A percentile compares a stretch with the other conserved stretches of the same genome.
Evolutionary conservation across 2,888 invertebrate species (phyloP).

Genomic region (Dynastes tityus): DNA sequence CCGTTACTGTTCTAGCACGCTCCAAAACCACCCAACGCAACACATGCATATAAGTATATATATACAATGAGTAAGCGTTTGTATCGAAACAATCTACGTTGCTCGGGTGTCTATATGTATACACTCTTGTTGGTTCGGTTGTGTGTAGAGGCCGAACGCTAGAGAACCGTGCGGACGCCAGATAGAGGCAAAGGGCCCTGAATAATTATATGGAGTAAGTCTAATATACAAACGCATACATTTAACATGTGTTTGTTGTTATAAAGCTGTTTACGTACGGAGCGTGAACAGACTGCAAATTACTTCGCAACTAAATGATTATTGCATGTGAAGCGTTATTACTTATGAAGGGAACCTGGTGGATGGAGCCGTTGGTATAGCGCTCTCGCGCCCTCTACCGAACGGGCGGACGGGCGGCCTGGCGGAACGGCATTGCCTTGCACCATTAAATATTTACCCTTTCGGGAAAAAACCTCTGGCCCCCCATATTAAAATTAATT

Average conservation of each 20-base stretch:
- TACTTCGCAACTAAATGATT: constrained; percentile 68
- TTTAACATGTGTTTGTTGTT: constrained; percentile 64
- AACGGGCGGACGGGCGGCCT: not conserved
- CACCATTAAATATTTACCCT: constrained; percentile 68
- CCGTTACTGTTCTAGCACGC: not conserved
- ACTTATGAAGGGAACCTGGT: constrained; percentile 64
- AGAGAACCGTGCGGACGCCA: not conserved
- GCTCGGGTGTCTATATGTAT: too few relatives aligned
- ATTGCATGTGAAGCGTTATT: constrained; percentile 68
- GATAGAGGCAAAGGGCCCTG: constrained; percentile 43
- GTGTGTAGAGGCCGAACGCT: constrained; percentile 3
- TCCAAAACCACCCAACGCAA: too few relatives aligned
- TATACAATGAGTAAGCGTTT: constrained; percentile 5
- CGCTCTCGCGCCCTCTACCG: constrained; percentile 25
- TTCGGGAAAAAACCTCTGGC: too few relatives aligned
- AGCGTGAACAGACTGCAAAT: constrained; percentile 64
- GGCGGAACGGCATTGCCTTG: constrained; percentile 64
- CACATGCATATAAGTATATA: not conserved
- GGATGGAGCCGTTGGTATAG: constrained; percentile 59
- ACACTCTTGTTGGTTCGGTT: not conserved
- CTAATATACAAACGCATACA: constrained; percentile 63
- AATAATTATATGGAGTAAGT: constrained; percentile 61
- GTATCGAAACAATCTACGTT: constrained; percentile 44
- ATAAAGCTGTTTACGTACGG: constrained; percentile 66
- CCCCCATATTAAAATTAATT: constrained; percentile 75